Evolutionary conservation across 2,113 vertebrate species (phyloP).

Genomic region (Chionodraco myersi): DNA sequence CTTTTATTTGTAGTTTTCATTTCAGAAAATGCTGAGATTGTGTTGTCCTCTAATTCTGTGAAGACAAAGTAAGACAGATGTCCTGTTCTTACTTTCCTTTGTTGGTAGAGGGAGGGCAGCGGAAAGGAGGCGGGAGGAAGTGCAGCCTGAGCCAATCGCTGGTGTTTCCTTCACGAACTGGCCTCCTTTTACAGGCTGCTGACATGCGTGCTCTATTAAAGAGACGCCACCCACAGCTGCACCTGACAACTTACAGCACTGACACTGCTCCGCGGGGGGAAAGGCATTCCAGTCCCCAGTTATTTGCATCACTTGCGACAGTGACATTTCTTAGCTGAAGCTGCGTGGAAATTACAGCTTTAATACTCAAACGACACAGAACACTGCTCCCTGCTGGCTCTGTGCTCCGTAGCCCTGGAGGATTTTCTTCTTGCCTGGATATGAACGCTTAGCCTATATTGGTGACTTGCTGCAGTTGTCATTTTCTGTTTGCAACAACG

Average conservation of each 20-base stretch:
- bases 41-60: constrained; percentile 21
- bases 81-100: constrained; percentile 62
- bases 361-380: not conserved
- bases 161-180: constrained; percentile 71
- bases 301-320: constrained; percentile 60
- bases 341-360: constrained; percentile 54
- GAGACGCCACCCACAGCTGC: constrained; percentile 87
- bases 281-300: constrained; percentile 3
- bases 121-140: constrained; percentile 21
- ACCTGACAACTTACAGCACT: constrained; percentile 83
- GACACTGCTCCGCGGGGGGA: constrained; percentile 16
- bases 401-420: constrained; percentile 1
- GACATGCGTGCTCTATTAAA: constrained; percentile 86
- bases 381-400: constrained; percentile 11
- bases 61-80: constrained; percentile 68
- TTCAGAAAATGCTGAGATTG: not conserved
- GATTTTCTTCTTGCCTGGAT: constrained; percentile 19
- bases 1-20: not conserved
- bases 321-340: constrained; percentile 37
- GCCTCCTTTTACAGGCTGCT: constrained; percentile 93
- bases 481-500: not conserved
- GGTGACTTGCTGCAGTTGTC: constrained; percentile 12
- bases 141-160: constrained; percentile 57
- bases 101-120: constrained; percentile 12
- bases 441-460: constrained; percentile 11